Evolutionary conservation across 2,888 invertebrate genomes (phyloP), one percentile per base, ranked within the genome.

Genomic region (Cephalotes varians): DNA sequence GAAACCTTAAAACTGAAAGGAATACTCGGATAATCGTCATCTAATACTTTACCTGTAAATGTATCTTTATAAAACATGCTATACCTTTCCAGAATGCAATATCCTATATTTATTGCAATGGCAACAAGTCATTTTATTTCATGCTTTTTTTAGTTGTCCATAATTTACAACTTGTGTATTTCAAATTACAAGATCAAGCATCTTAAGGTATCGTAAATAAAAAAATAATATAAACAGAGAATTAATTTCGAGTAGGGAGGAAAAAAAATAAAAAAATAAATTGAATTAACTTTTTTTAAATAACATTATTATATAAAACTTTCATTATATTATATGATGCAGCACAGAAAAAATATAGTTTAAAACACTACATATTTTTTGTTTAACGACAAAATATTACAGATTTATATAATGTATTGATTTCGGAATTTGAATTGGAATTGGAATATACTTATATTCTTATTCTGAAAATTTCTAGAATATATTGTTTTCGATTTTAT

Each of bases 1-100:
- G 85, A 83, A 82, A 56, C 86, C 85, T 74, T 85, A 85, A 62
- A 79, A 79, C 44, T 31, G 71, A 56, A 80, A 83, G 10, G 25
- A 51, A 54, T 64, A 71, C 72, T 7, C 18, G 2, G 31, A 74
- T 77, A 69, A 71, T 79, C 44, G 77, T 79, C 44, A 79, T 18
- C 56, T 56, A 79, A 79, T 79, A 77, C 44, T 12, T 12, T 77
- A 56, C 21, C 12, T 5, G 40, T 69, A 74, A 73, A 74, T 49
- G 0, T 49, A 69, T 44, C 56, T 12, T 79, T 56, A 3, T n/a
- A 44, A 1, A 21, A 37, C 25, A 40, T 7, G 34, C 25, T 58
- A 1, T 34, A 31, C 3, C 21, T 12, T 21, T 34, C 2, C 6
- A 37, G 1, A 15, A 51, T 54, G 69, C 37, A 49, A 21, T 49